These are phyloP conservation scores for Eupleurogrammus muticus DNA, from an alignment of 2,797 vertebrate genomes.

Conservation along the genomic window DNA sequence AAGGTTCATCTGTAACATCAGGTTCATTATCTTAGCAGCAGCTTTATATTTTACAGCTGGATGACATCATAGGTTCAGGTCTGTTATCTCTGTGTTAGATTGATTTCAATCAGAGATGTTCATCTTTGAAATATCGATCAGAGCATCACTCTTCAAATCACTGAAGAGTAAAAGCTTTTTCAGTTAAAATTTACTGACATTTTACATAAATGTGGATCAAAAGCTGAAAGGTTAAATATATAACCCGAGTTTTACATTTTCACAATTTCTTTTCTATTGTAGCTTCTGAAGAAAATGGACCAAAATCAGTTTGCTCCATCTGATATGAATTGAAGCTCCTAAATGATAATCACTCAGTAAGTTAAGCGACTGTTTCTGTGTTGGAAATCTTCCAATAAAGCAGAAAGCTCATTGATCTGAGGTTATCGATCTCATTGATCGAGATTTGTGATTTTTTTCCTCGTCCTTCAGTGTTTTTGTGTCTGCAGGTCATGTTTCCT, in stretches of 20 bases:
- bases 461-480: constrained; percentile 6
- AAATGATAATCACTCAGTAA: too few relatives aligned
- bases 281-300: too few relatives aligned
- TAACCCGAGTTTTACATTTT: too few relatives aligned
- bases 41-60: constrained; percentile 41
- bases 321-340: too few relatives aligned
- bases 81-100: constrained; percentile 51
- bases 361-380: constrained; percentile 17
- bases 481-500: constrained; percentile 17
- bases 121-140: constrained; percentile 58
- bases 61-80: constrained; percentile 67
- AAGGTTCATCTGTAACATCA: constrained; percentile 18
- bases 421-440: constrained; percentile 28
- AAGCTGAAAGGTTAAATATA: constrained; percentile 24
- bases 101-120: constrained; percentile 46
- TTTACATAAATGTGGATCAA: constrained; percentile 28
- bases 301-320: too few relatives aligned
- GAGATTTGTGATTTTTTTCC: constrained; percentile 31
- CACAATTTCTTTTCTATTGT: too few relatives aligned
- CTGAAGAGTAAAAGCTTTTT: constrained; percentile 35
- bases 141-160: constrained; percentile 33
- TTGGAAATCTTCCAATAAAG: constrained; percentile 12
- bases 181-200: constrained; percentile 31
- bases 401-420: constrained; percentile 28
- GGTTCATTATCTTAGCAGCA: constrained; percentile 11